Percentiles rank a stretch among this genome's conserved stretches.
Evolutionary conservation across 2,888 invertebrate genomes (phyloP).

Genomic region (Ophonus ardosiacus): DNA sequence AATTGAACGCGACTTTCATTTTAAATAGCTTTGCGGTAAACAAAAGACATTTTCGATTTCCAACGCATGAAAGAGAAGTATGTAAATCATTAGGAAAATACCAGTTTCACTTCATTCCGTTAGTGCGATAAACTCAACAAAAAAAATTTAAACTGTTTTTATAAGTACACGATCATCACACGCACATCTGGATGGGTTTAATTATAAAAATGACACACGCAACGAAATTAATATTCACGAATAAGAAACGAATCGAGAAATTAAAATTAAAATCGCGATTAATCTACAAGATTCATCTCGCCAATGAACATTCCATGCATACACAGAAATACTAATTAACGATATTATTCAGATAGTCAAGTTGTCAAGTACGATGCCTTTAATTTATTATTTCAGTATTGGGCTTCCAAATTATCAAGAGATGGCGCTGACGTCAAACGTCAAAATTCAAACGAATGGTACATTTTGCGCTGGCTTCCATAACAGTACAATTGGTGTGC

Average conservation of each 20-base stretch:
- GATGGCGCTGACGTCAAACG: too few species aligned
- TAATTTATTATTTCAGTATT: too few species aligned
- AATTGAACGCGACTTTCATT: conserved; percentile 26
- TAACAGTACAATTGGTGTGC: too few species aligned
- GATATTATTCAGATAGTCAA: too few species aligned
- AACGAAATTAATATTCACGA: conserved; percentile 12
- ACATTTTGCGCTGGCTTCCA: too few species aligned
- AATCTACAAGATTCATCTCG: not conserved
- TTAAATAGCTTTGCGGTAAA: not conserved
- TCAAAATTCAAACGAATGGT: too few species aligned
- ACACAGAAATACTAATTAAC: too few species aligned
- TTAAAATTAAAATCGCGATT: not conserved
- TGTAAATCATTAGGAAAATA: conserved; percentile 34
- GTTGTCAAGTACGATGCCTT: too few species aligned
- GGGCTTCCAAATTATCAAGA: too few species aligned
- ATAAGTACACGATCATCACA: conserved; percentile 23
- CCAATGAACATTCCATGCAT: too few species aligned
- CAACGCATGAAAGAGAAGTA: conserved; percentile 7
- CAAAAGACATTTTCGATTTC: conserved; percentile 3
- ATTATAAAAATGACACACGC: conserved; percentile 40
- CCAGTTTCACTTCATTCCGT: conserved; percentile 23
- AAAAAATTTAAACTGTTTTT: conserved; percentile 1
- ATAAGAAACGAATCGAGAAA: not conserved
- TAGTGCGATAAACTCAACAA: not conserved
- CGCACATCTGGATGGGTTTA: conserved; percentile 23